Evolutionary conservation across 2,113 vertebrate species (phyloP), one percentile per base, ranked within the genome.

Genomic region (Uria aalge): DNA sequence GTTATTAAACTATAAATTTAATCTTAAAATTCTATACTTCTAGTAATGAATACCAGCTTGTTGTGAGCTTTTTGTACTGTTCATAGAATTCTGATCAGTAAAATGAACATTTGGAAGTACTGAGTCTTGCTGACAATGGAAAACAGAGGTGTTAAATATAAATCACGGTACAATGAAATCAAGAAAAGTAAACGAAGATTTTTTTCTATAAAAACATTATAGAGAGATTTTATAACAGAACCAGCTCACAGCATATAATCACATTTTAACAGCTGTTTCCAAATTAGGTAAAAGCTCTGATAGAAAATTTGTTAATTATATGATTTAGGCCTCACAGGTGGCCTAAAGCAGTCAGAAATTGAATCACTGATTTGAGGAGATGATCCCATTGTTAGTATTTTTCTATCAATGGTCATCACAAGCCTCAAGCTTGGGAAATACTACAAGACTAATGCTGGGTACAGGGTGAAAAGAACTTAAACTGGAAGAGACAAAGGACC

Each of bases 1-100:
- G 88, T 94, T 94, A 96, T 96, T 96, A 94, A 96, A 75, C 88
- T 87, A 85, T 95, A 97, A 96, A 97, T 92, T 96, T 89, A 84
- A 94, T 92, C 85, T 91, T 93, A 95, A 94, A 92, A 88, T 91
- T 62, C 55, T 92, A 5, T 78, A 63, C 50, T 87, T 87, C 66
- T 67, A 52, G 57, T 94, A 95, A 97, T 94, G 92, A 80, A 74
- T 62, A 71, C 66, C 76, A 92, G 66, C 74, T 69, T 96, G 32
- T 34, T 93, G 23, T 76, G 69, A 85, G 34, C 11, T 92, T 90
- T 91, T 67, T 86, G 22, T 71, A 55, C 36, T 75, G 56, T 93
- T 94, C 74, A 71, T 67, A 79, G 62, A 76, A 53, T 81, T 96
- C 57, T 91, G 86, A 74, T 88, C 64, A 56, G 79, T 79, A 92